Evolutionary conservation across 35 echinoderm and acorn worm species (phyloP), one percentile per base, ranked within the genome.

Genomic region (Ophiothrix spiculata): DNA sequence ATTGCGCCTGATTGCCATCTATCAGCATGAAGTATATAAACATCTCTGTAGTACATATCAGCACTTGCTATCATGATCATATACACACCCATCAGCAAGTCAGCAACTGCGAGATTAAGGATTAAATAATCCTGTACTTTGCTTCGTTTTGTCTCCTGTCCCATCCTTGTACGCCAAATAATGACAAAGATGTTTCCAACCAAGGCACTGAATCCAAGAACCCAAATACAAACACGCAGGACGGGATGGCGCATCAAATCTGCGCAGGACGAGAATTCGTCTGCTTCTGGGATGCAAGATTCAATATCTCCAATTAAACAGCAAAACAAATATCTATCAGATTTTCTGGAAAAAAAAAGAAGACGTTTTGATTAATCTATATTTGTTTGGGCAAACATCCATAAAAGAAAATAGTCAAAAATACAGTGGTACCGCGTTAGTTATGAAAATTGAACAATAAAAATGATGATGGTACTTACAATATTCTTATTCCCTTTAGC

Each of bases 21-120:
- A 17, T 82, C 64, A 19, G 91, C 91, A 41, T 88, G 85, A 28
- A 78, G 77, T 16, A 93, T 80, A 85, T 97, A 97, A 17, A 88
- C 84, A 46, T 87, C 77, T 38, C 88, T 80, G 34, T 74, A 97
- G 37, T 85, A 75, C 79, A 78, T 49, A 64, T 97, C 95, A 0
- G 88, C 91, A 12, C 83, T 56, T 0, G 91, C 95, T 13, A 97
- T 97, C 38, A 91, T 91, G 13, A 97, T 25, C 91, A 97, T 91
- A 49, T 97, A 97, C 1, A 90, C 78, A 29, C 95, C 95, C 95
- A 97, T 97, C n/a, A 97, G 40, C 23, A 88, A 87, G 56, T 97
- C 95, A 33, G 95, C 86, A 4, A 97, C 6, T 0, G 91, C 95
- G 19, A 97, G 81, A 79, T 97, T 93, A 33, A 93, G 84, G 19